Percentiles rank a stretch among this genome's conserved stretches.
These are phyloP conservation scores for Ptyas mucosa DNA, from an alignment of 2,113 vertebrate genomes.

Conservation along the genomic window DNA sequence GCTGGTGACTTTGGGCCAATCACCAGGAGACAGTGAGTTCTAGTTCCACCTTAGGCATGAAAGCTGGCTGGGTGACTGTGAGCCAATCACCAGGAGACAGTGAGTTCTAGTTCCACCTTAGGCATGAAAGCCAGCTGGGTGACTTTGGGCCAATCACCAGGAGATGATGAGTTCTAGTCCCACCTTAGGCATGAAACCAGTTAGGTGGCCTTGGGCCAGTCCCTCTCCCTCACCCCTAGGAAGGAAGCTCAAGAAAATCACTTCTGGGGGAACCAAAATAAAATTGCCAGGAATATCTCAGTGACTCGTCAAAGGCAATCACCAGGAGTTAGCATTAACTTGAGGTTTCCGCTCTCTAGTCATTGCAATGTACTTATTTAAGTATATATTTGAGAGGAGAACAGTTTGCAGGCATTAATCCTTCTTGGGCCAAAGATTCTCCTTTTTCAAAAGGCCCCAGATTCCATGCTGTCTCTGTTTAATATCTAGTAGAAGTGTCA, in stretches of 20 bases:
- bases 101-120: no score
- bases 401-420: conserved; percentile 27
- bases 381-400: conserved; percentile 44
- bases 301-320: neutral
- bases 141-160: neutral
- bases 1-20: no score
- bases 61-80: no score
- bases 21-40: no score
- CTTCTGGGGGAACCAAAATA: neutral
- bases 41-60: no score
- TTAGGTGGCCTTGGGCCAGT: neutral
- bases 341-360: neutral
- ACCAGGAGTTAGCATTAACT: neutral
- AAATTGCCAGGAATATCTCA: neutral
- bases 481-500: conserved; percentile 66
- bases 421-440: conserved; percentile 50
- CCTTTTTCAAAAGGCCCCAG: conserved; percentile 57
- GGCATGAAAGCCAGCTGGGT: no score
- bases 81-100: no score
- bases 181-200: neutral
- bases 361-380: neutral
- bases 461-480: conserved; percentile 41
- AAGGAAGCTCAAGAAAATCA: neutral
- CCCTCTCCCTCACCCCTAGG: neutral
- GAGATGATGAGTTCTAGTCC: neutral